Conservation (phyloP, 2,888 invertebrate genomes). For the Parnassius smintheus region DNA sequence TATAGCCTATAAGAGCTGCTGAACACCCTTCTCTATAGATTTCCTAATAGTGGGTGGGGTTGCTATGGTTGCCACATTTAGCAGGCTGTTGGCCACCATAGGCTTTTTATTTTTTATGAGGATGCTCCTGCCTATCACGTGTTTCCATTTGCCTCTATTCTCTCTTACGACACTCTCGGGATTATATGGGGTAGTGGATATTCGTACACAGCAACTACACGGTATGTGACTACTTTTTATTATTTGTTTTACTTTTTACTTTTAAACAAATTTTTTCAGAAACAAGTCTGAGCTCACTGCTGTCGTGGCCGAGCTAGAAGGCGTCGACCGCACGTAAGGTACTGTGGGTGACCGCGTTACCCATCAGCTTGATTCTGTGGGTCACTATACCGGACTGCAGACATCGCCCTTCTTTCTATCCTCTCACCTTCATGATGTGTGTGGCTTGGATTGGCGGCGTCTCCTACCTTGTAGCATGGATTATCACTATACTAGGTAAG, state of each 20-base stretch:
- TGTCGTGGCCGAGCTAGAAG: slow-evolving; percentile 81
- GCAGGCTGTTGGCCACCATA: no score
- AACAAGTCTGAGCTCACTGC: slow-evolving; percentile 50
- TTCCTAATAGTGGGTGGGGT: no score
- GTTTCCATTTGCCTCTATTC: no score
- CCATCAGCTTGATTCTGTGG: slow-evolving; percentile 86
- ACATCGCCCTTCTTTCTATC: slow-evolving; percentile 80
- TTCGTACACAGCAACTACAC: no score
- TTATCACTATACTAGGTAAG: slow-evolving; percentile 89
- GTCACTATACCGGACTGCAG: slow-evolving; percentile 90
- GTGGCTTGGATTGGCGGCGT: slow-evolving; percentile 90
- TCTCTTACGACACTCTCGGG: no score
- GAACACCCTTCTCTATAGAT: no score
- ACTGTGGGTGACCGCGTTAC: slow-evolving; percentile 86
- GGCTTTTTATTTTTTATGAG: no score
- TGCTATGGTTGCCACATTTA: no score
- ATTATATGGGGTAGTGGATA: no score
- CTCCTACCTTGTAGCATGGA: slow-evolving; percentile 93
- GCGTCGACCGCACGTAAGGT: slow-evolving; percentile 61
- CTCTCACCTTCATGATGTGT: slow-evolving; percentile 89
- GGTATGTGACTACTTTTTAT: no score
- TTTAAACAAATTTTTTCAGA: neutral
- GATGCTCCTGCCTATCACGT: no score
- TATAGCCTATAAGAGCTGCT: no score
- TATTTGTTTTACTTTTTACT: neutral